Base-by-base conservation (phyloP, 1,140 invertebrate species). In the Drosophila navojoa region DNA sequence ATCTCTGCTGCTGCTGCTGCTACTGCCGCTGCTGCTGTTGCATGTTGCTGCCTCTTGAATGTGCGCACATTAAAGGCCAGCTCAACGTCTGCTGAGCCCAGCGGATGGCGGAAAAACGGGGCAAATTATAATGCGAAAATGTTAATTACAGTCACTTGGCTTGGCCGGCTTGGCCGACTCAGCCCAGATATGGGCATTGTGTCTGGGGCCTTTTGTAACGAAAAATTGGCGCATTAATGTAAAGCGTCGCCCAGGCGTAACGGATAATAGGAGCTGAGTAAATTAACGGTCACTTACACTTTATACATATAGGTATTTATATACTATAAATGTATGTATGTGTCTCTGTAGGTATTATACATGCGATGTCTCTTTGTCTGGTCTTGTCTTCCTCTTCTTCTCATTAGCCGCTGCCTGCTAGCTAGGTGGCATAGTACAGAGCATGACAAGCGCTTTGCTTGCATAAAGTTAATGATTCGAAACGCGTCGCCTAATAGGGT, bases 91-190 rank as follows among this genome's bases (percentile, higher is more conserved):
- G 74, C 45, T 45, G 58, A 64, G 19, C 32, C 27, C 40, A 66
- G 44, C 72, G 70, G 60, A 76, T 70, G 55, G 80, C 74, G 67
- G 73, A 86, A 87, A 71, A 86, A 74, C 72, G 60, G 59, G 76
- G 84, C 76, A 89, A 87, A 87, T 89, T 87, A 89, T 89, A 87
- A 89, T 87, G 79, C 84, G 74, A 73, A 72, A 89, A 82, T 89
- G 79, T 89, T 87, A 87, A 87, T 87, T 87, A 73, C 84, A 79
- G 84, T 66, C 79, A 76, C 81, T 76, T 58, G 59, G 53, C 59
- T 25, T 15, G 42, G n/a, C 42, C 15, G n/a, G 32, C 59, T 60
- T 49, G 44, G 3, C 10, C 47, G 45, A 2, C 19, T 16, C 16
- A 13, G n/a, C 45, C 29, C 35, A 57, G 60, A 44, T 25, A 53